Percentiles rank a stretch among this genome's conserved stretches.
These are phyloP conservation scores for Diprion similis DNA, from an alignment of 1,140 invertebrate genomes.

Conservation along the genomic window DNA sequence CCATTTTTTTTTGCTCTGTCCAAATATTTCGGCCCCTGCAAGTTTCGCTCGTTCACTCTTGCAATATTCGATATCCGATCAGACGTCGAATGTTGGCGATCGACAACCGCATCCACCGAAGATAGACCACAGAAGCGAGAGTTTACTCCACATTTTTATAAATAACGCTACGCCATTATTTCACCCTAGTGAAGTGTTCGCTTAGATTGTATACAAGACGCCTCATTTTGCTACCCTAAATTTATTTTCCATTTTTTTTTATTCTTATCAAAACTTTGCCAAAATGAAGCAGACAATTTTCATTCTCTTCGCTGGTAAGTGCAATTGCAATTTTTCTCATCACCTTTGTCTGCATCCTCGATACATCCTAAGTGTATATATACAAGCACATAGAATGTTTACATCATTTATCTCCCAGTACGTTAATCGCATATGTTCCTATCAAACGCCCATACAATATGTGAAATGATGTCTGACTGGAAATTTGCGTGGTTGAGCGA, in stretches of 20 bases:
- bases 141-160: too few species aligned
- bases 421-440: too few species aligned
- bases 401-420: too few species aligned
- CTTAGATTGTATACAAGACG: neutral
- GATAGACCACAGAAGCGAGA: too few species aligned
- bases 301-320: constrained; percentile 6
- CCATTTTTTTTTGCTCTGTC: constrained; percentile 1
- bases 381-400: too few species aligned
- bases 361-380: too few species aligned
- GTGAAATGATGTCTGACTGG: too few species aligned
- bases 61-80: constrained; percentile 3
- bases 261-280: neutral
- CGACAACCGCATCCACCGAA: neutral
- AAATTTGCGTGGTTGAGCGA: too few species aligned
- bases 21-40: neutral
- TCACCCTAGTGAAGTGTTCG: neutral
- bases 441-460: too few species aligned
- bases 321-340: neutral
- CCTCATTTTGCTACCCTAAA: neutral
- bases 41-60: neutral
- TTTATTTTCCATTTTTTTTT: neutral
- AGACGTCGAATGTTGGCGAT: neutral
- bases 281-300: constrained; percentile 4
- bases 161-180: neutral
- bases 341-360: neutral